These are phyloP conservation scores for Nephotettix cincticeps DNA, from an alignment of 1,140 invertebrate genomes.

Conservation along the genomic window DNA sequence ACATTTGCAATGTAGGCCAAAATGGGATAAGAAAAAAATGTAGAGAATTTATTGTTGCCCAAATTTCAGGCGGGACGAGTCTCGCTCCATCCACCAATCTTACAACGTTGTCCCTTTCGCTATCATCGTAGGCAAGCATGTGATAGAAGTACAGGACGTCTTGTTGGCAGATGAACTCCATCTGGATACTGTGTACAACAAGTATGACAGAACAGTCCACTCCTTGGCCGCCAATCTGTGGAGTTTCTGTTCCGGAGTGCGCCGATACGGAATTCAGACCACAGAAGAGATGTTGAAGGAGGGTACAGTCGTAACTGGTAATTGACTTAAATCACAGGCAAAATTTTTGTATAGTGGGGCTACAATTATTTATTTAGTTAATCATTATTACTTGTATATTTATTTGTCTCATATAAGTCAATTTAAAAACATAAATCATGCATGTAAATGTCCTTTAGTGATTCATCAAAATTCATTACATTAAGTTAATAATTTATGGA, in stretches of 20 bases:
- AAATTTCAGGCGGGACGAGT: constrained; percentile 66
- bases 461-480: no score
- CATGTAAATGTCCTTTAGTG: no score
- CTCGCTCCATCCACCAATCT: constrained; percentile 68
- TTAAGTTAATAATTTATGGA: no score
- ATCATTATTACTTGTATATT: no score
- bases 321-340: no score
- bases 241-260: constrained; percentile 55
- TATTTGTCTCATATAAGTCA: no score
- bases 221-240: constrained; percentile 74
- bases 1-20: no score
- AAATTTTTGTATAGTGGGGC: no score
- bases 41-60: no score
- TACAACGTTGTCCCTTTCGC: constrained; percentile 74
- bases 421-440: no score
- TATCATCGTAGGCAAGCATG: constrained; percentile 57
- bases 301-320: constrained; percentile 71
- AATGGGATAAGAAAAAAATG: no score
- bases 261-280: constrained; percentile 72
- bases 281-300: constrained; percentile 77
- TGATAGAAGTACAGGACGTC: constrained; percentile 70
- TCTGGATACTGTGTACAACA: constrained; percentile 72
- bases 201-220: constrained; percentile 68
- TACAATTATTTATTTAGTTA: no score
- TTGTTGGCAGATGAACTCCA: constrained; percentile 71